Evolutionary conservation across 2,888 invertebrate genomes (phyloP).

Genomic region (Pristionchus exspectatus): DNA sequence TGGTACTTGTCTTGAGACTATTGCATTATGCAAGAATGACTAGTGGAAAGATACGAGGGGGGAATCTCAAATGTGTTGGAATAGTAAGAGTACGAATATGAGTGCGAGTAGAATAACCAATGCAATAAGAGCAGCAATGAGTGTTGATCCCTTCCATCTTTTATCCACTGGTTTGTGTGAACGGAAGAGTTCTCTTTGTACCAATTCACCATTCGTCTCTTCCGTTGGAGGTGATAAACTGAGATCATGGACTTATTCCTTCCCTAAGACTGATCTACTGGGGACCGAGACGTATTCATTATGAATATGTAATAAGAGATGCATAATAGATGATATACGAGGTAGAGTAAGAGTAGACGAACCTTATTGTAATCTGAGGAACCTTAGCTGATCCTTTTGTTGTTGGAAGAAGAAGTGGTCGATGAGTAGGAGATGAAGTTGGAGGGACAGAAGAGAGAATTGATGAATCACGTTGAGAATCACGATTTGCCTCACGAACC

Average conservation of each 20-base stretch:
- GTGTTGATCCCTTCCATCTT: conserved; percentile 39
- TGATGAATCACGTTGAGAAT: conserved; percentile 27
- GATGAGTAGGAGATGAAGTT: conserved; percentile 43
- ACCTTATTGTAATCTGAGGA: conserved; percentile 52
- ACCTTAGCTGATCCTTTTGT: conserved; percentile 24
- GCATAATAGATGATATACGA: neutral
- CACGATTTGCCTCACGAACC: conserved; percentile 46
- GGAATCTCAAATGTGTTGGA: conserved; percentile 15
- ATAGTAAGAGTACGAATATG: conserved; percentile 39
- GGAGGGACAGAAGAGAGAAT: neutral
- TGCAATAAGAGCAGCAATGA: conserved; percentile 49
- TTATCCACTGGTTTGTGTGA: neutral
- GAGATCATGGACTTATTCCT: neutral
- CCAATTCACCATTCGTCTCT: conserved; percentile 52
- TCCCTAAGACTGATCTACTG: neutral
- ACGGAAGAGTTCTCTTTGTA: conserved; percentile 35
- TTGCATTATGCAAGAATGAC: neutral
- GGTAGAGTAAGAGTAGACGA: neutral
- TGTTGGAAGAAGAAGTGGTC: conserved; percentile 45
- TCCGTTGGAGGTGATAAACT: conserved; percentile 52
- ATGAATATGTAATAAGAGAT: neutral
- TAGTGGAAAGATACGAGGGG: neutral
- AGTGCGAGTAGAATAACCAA: conserved; percentile 30
- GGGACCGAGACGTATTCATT: neutral
- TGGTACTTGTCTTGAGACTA: neutral